Evolutionary conservation across 2,888 invertebrate genomes (phyloP).

Genomic region (Molorchus minor): DNA sequence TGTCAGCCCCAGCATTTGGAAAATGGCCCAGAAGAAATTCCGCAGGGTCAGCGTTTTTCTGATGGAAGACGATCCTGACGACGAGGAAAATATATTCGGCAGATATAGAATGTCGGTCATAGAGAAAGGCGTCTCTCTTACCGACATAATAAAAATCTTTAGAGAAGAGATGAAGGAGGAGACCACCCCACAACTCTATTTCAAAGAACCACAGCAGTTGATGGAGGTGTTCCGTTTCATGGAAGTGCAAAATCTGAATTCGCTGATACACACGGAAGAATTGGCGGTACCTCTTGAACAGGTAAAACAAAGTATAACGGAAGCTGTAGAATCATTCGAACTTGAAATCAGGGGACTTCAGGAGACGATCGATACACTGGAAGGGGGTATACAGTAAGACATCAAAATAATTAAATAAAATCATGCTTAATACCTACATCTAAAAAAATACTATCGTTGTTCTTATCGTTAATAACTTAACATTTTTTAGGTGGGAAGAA

Average conservation of each 20-base stretch:
- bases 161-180: constrained; percentile 62
- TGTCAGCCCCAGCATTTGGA: constrained; percentile 72
- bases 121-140: constrained; percentile 52
- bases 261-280: constrained; percentile 69
- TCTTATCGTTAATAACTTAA: no score
- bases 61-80: constrained; percentile 24
- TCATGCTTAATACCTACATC: no score
- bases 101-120: constrained; percentile 44
- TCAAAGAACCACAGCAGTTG: constrained; percentile 67
- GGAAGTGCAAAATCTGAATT: constrained; percentile 72
- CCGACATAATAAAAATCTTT: constrained; percentile 63
- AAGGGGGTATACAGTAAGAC: constrained; percentile 60
- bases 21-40: constrained; percentile 52
- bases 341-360: constrained; percentile 60
- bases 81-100: constrained; percentile 47
- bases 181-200: constrained; percentile 67
- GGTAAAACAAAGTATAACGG: constrained; percentile 63
- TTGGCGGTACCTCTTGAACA: constrained; percentile 66
- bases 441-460: no score
- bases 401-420: no score
- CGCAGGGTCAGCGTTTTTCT: constrained; percentile 1
- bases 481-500: constrained; percentile 62
- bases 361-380: constrained; percentile 60
- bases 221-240: constrained; percentile 68
- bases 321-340: constrained; percentile 60